A percentile compares a stretch with the other conserved stretches of the same genome.
Conservation (phyloP, 2,797 vertebrate genomes). For the Pipistrellus pipistrellus region DNA sequence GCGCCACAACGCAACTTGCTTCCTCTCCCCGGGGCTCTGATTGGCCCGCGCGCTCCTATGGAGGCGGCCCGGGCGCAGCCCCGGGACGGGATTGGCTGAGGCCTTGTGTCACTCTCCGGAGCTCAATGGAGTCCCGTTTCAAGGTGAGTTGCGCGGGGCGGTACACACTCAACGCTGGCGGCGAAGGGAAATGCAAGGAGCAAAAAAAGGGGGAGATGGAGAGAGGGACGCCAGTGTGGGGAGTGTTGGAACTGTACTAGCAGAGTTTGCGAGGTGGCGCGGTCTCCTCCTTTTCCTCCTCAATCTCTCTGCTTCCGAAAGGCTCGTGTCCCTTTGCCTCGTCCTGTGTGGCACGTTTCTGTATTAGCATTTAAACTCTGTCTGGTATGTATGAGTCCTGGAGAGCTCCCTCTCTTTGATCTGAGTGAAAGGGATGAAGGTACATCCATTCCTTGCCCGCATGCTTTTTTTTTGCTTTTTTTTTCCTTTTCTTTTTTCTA, state of each 20-base stretch:
- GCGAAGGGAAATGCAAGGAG: slow-evolving; percentile 82
- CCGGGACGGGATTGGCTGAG: slow-evolving; percentile 63
- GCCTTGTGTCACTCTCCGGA: slow-evolving; percentile 78
- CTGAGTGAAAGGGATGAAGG: slow-evolving; percentile 65
- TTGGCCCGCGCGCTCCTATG: slow-evolving; percentile 82
- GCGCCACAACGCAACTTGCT: slow-evolving; percentile 82
- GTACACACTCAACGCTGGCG: slow-evolving; percentile 78
- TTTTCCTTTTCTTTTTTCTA: background rate
- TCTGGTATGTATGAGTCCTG: slow-evolving; percentile 76
- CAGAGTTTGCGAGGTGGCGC: slow-evolving; percentile 79
- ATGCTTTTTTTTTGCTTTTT: slow-evolving; percentile 62
- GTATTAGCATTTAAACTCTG: slow-evolving; percentile 75
- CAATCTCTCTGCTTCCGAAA: slow-evolving; percentile 74
- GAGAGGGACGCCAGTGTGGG: slow-evolving; percentile 74
- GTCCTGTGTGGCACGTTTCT: slow-evolving; percentile 70
- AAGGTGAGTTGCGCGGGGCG: slow-evolving; percentile 82
- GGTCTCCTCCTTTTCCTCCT: slow-evolving; percentile 68
- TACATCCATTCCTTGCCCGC: slow-evolving; percentile 73
- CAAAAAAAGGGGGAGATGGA: background rate
- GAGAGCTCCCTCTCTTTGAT: slow-evolving; percentile 77
- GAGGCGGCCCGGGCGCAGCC: slow-evolving; percentile 56
- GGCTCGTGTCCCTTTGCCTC: slow-evolving; percentile 62
- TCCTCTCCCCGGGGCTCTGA: slow-evolving; percentile 77
- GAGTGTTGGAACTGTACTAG: slow-evolving; percentile 79
- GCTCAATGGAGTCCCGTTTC: slow-evolving; percentile 84